Conservation (phyloP, 2,888 invertebrate species). For the Galerucella calmariensis region DNA sequence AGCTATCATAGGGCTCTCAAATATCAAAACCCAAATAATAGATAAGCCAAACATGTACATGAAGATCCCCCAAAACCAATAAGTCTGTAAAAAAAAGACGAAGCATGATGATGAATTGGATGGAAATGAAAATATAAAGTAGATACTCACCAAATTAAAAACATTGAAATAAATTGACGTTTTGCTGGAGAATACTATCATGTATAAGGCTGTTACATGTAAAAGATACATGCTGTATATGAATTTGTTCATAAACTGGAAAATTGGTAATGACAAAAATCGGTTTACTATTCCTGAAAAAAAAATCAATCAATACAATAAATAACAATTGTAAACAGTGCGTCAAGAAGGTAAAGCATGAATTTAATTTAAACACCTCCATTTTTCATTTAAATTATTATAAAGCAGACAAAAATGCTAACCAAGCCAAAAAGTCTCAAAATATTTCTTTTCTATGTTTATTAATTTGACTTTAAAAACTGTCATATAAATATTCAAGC, state of each 20-base stretch:
- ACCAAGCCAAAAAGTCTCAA: no score
- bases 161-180: constrained; percentile 49
- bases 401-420: no score
- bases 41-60: constrained; percentile 60
- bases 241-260: constrained; percentile 68
- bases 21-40: constrained; percentile 61
- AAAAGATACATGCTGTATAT: constrained; percentile 69
- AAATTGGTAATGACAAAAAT: constrained; percentile 66
- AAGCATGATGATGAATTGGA: no score
- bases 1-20: constrained; percentile 64
- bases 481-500: no score
- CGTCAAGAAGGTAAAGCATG: no score
- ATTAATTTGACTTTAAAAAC: no score
- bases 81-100: constrained; percentile 52
- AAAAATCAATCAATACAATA: not conserved
- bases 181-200: constrained; percentile 43
- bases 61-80: constrained; percentile 64
- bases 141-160: constrained; percentile 52
- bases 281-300: constrained; percentile 66
- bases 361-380: no score
- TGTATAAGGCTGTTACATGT: constrained; percentile 60
- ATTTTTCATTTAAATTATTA: no score
- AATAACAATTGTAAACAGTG: not conserved
- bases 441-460: no score
- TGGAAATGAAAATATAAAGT: not conserved